Conservation (phyloP, 2,797 vertebrate species). For the Rhabdomys pumilio region DNA sequence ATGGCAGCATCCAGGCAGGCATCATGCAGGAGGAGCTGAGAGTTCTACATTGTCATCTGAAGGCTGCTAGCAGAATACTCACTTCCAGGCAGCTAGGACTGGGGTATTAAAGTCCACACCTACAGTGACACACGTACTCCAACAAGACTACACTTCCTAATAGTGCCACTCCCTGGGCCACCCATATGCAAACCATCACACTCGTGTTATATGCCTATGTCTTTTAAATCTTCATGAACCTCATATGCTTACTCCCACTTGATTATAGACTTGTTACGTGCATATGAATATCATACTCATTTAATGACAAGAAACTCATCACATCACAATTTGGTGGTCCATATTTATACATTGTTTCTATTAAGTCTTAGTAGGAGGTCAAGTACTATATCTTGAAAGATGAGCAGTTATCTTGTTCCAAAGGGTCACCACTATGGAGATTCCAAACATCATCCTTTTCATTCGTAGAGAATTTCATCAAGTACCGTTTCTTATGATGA, state of each 20-base stretch:
- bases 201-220: not conserved
- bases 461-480: not conserved
- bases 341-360: not conserved
- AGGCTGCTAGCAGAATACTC: not conserved
- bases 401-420: not conserved
- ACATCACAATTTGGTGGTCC: not conserved
- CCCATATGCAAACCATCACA: not conserved
- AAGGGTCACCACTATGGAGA: not conserved
- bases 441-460: not conserved
- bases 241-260: not conserved
- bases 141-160: not conserved
- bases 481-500: not conserved
- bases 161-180: not conserved
- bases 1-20: not conserved
- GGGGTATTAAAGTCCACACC: not conserved
- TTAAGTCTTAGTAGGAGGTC: not conserved
- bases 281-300: not conserved
- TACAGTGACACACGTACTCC: not conserved
- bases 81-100: not conserved
- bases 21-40: not conserved
- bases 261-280: not conserved
- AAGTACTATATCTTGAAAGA: not conserved
- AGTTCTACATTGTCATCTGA: not conserved
- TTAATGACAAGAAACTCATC: not conserved
- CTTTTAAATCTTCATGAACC: not conserved